Conservation (phyloP, 2,113 vertebrate genomes). For the Ptilorrhoa leucosticta region DNA sequence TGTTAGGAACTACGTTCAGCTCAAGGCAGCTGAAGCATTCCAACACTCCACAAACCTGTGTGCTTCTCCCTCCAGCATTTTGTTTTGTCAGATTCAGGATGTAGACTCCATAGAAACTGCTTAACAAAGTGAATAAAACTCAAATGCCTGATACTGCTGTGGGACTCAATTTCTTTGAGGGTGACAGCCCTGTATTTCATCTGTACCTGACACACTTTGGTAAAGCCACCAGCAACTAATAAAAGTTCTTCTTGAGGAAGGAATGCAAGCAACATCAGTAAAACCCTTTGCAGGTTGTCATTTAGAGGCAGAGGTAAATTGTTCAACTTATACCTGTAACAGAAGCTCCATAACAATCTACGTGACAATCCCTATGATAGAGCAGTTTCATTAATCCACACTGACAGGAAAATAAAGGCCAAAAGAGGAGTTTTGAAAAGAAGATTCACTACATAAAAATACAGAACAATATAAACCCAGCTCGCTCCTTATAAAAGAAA, state of each 20-base stretch:
- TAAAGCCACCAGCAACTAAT: neutral
- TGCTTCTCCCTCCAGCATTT: neutral
- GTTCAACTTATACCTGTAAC: neutral
- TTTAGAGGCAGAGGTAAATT: neutral
- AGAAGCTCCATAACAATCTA: neutral
- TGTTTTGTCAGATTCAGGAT: neutral
- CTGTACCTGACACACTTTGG: neutral
- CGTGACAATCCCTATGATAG: accelerated
- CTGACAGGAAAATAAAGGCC: neutral
- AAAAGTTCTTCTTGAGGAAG: neutral
- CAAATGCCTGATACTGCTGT: neutral
- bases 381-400: neutral
- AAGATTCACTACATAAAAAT: neutral
- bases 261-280: neutral
- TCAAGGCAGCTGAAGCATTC: slow-evolving; percentile 25
- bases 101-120: neutral
- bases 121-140: neutral
- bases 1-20: neutral
- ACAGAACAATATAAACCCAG: neutral
- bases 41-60: neutral
- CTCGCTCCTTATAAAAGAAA: neutral
- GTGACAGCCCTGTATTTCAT: neutral
- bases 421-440: neutral
- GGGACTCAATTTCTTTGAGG: neutral
- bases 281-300: neutral